Evolutionary conservation across 2,888 invertebrate genomes (phyloP).

Genomic region (Hypomecis punctinalis): DNA sequence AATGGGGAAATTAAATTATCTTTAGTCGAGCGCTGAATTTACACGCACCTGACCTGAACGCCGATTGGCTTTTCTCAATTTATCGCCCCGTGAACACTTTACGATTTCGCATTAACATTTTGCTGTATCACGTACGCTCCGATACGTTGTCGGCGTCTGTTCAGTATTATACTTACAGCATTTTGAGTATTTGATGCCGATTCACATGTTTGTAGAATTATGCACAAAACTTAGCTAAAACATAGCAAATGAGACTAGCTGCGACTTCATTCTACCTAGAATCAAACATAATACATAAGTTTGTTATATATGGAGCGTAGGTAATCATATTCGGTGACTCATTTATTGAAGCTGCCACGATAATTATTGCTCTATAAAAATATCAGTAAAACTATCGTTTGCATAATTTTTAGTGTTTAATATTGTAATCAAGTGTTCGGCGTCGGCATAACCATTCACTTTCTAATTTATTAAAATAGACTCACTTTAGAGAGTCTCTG

Average conservation of each 20-base stretch:
- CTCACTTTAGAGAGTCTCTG: background rate
- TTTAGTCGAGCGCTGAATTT: constrained; percentile 65
- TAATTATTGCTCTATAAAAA: too few relatives aligned
- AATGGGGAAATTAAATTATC: constrained; percentile 81
- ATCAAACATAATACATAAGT: background rate
- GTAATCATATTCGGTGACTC: too few relatives aligned
- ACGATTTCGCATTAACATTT: constrained; percentile 36
- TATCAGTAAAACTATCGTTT: too few relatives aligned
- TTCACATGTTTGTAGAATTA: background rate
- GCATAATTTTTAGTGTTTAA: too few relatives aligned
- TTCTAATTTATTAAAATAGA: background rate
- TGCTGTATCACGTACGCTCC: constrained; percentile 26
- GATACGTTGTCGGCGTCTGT: constrained; percentile 16
- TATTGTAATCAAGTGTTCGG: background rate
- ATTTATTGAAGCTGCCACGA: too few relatives aligned
- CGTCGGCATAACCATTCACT: background rate
- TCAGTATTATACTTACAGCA: constrained; percentile 3
- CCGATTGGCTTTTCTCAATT: constrained; percentile 53
- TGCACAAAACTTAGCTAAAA: too few relatives aligned
- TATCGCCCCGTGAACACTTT: constrained; percentile 42
- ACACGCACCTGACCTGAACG: constrained; percentile 67
- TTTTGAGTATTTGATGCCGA: constrained; percentile 1
- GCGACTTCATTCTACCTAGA: background rate
- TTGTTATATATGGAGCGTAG: too few relatives aligned
- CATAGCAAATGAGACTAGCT: background rate